These are phyloP conservation scores for Eutolmus rufibarbis DNA, from an alignment of 2,888 invertebrate species.

Conservation along the genomic window DNA sequence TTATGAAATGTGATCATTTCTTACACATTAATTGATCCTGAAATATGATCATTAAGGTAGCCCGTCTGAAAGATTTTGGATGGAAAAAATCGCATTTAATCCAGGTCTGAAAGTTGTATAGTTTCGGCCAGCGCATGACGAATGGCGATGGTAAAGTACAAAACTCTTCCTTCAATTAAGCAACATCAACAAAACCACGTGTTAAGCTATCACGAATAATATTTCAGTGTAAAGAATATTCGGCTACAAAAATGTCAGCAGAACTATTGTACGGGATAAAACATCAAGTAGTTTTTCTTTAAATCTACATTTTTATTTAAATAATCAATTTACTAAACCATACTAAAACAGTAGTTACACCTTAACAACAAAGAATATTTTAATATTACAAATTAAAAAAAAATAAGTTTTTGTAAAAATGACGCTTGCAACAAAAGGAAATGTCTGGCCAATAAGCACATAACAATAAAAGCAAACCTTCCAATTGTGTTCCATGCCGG, in stretches of 20 bases:
- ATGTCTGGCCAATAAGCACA: background rate
- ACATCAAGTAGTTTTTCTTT: background rate
- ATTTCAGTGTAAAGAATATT: too few relatives aligned
- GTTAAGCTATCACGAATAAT: too few relatives aligned
- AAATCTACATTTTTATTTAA: background rate
- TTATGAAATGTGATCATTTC: too few relatives aligned
- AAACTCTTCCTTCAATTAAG: too few relatives aligned
- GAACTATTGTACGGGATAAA: background rate
- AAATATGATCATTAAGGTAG: too few relatives aligned
- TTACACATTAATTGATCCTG: too few relatives aligned
- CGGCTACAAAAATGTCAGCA: background rate
- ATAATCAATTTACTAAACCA: constrained; percentile 37
- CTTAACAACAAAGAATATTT: constrained; percentile 18
- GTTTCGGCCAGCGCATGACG: too few relatives aligned
- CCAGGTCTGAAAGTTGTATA: too few relatives aligned
- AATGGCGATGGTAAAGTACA: too few relatives aligned
- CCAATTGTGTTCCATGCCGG: constrained; percentile 10
- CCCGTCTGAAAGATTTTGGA: too few relatives aligned
- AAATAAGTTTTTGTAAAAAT: background rate
- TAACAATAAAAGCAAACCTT: background rate
- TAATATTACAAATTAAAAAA: constrained; percentile 19
- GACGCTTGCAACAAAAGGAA: constrained; percentile 3
- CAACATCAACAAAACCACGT: too few relatives aligned
- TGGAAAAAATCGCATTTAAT: too few relatives aligned
- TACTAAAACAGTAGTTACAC: constrained; percentile 34